These are phyloP conservation scores for Amphibalanus amphitrite DNA, from an alignment of 1,140 invertebrate species.

Conservation along the genomic window DNA sequence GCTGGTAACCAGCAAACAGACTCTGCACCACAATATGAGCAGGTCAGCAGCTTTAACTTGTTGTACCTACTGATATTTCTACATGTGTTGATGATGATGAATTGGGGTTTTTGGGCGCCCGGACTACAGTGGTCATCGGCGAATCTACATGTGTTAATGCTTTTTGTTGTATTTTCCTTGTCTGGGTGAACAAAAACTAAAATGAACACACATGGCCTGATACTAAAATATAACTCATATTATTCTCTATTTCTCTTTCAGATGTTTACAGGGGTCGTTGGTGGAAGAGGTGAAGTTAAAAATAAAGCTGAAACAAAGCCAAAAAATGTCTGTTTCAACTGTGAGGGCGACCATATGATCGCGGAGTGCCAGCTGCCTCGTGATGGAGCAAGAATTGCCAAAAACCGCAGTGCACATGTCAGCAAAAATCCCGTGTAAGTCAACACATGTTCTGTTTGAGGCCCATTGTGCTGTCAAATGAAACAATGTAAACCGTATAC, in stretches of 20 bases:
- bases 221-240: too few relatives aligned
- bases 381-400: slow-evolving; percentile 23
- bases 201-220: too few relatives aligned
- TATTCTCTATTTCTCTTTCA: not conserved
- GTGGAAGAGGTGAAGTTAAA: not conserved
- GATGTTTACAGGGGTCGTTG: not conserved
- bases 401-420: slow-evolving; percentile 19
- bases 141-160: too few relatives aligned
- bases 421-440: not conserved
- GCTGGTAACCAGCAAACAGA: not conserved
- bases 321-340: slow-evolving; percentile 27
- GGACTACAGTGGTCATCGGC: too few relatives aligned
- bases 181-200: too few relatives aligned
- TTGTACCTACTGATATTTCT: too few relatives aligned
- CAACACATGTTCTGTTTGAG: too few relatives aligned
- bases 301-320: slow-evolving; percentile 7
- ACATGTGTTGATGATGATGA: too few relatives aligned
- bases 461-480: too few relatives aligned
- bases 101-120: too few relatives aligned
- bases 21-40: not conserved
- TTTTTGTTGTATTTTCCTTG: too few relatives aligned
- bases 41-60: not conserved
- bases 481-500: too few relatives aligned
- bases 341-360: slow-evolving; percentile 27
- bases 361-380: slow-evolving; percentile 24